Base-by-base conservation (phyloP, 53 echinoderm and acorn worm species). In the Patiria pectinifera region DNA sequence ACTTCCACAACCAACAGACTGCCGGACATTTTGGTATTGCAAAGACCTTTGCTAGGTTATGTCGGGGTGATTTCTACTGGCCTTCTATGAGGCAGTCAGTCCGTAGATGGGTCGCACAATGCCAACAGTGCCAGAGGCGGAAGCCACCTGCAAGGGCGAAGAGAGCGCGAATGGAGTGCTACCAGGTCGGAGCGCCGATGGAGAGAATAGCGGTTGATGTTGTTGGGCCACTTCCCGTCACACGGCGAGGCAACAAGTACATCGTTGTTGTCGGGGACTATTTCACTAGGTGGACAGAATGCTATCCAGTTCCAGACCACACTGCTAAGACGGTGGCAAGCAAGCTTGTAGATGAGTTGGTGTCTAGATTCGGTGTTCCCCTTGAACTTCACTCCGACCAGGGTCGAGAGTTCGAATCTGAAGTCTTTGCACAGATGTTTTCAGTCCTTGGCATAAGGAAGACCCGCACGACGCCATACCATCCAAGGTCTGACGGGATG, bases 401-500 rank as follows among this genome's bases (percentile, higher is more conserved):
- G 60, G 94, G 94, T 4, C 59, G 49, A 3, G 83, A 94, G 46
- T 94, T 94, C 82, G 92, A 94, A 75, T 92, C 91, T 66, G 12
- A 63, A 12, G 21, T 94, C 19, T 92, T 94, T 48, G 19, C 82
- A 22, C 69, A 91, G 16, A 63, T 94, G 46, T 87, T 91, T 63
- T 23, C 45, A 16, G 16, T 91, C 18, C 48, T 94, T 21, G 81
- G 72, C 13, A 72, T 95, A 7, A 82, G 71, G 59, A 91, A 93
- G 16, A 94, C 89, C 26, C 75, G 92, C 22, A 89, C 92, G 5
- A 84, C 95, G 3, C 70, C 92, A 8, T 84, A 76, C 58, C 87
- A 92, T 23, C 93, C 95, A 1, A 86, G 91, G 43, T 87, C 91
- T 48, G 92, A 93, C 74, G 95, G 92, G n/a, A 93, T 92, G 92